Evolutionary conservation across 2,888 invertebrate species (phyloP), one percentile per base, ranked within the genome.

Genomic region (Dynastes maya): DNA sequence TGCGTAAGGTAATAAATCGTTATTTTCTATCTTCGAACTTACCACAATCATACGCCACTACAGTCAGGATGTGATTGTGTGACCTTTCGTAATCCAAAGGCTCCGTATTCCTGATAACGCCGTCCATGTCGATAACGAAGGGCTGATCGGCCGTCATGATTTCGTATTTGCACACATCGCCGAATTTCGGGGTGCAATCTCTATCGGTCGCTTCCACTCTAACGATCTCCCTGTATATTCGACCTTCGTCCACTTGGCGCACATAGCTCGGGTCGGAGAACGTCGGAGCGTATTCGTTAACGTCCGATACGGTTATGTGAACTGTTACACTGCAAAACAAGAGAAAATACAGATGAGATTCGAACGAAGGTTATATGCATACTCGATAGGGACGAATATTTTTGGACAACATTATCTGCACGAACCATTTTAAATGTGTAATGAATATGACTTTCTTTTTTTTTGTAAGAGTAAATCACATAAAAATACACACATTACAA

Each of bases 161-260:
- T 89, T 98, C 97, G 90, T 98, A 99, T 88, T 97, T 97, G 93
- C 99, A 99, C 76, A 99, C 97, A 87, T 97, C 97, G 0, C 97
- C 97, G 88, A 95, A 98, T 78, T 96, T 93, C 61, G 97, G 96
- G n/a, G 98, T 97, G 89, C 98, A 98, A 89, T 99, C 98, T 75
- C 95, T 92, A 88, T 99, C 99, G 0, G 94, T 93, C 2, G 99
- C 98, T 86, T 96, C 95, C 4, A 99, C 96, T 4, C 96, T 93
- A 27, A 98, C 92, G 81, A 99, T 95, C 88, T 97, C 96, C 85
- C 96, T 95, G 90, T 96, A 96, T 40, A 97, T 89, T 13, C 95
- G 92, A 1, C 97, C 97, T 87, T 98, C 98, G 87, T 97, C 97
- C 81, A 97, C 94, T 83, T 96, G 93, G 82, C 95, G 94, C 49